Conservation (phyloP, 64 coral and sea anemone genomes). For the Pocillopora damicornis region DNA sequence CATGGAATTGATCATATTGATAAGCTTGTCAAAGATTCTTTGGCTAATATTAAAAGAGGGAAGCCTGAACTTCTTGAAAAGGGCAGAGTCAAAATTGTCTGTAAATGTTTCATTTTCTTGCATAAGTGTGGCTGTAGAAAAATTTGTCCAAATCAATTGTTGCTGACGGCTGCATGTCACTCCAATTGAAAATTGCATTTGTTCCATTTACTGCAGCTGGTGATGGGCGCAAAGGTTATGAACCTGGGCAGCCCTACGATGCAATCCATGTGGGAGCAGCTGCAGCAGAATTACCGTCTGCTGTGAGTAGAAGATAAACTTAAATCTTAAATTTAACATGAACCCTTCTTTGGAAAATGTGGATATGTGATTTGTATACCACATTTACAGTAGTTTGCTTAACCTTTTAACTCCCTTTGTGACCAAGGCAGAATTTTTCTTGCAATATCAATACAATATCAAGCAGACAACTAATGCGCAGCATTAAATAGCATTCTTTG, state of each 20-base stretch:
- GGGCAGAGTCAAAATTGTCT: constrained; percentile 74
- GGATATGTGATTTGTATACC: too few species aligned
- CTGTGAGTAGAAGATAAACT: constrained; percentile 47
- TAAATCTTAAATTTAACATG: too few species aligned
- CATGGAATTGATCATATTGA: constrained; percentile 97
- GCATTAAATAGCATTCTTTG: too few species aligned
- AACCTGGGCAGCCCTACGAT: constrained; percentile 79
- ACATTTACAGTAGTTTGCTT: too few species aligned
- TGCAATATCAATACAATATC: too few species aligned
- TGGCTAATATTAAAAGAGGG: constrained; percentile 80
- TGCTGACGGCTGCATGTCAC: too few species aligned
- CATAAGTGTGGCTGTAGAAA: too few species aligned
- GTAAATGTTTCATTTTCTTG: constrained; percentile 31
- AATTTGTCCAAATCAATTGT: too few species aligned
- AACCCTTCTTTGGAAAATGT: background rate
- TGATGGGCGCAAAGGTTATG: constrained; percentile 70
- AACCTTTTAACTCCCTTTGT: too few species aligned
- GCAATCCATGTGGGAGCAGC: constrained; percentile 99
- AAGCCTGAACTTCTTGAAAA: constrained; percentile 75
- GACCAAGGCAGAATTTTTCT: too few species aligned
- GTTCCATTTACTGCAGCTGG: constrained; percentile 47
- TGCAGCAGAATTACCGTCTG: constrained; percentile 72
- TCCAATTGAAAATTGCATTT: background rate
- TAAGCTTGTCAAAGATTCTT: constrained; percentile 79
- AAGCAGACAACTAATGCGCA: too few species aligned